phyloP scores from a whole-genome alignment of 2,113 vertebrate genomes.

The Kobus ellipsiprymnus region DNA sequence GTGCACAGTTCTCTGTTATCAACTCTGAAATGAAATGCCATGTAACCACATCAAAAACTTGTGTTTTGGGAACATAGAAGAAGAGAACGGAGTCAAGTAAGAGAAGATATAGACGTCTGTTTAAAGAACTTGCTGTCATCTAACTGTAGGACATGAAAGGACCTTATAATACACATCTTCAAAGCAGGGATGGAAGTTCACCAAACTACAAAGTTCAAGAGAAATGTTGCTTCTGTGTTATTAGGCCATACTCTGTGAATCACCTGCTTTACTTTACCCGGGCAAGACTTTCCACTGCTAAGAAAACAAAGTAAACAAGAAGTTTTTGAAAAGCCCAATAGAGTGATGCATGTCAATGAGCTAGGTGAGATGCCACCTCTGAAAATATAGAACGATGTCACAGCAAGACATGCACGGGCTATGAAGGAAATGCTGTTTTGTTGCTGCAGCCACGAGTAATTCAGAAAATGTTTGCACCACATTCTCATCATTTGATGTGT shows the following conservation, averaged over 20 bases:
- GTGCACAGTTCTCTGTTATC: neutral
- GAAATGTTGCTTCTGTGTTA: neutral
- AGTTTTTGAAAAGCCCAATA: neutral
- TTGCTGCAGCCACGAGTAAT: neutral
- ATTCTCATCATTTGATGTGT: neutral
- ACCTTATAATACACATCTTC: neutral
- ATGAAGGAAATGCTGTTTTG: neutral
- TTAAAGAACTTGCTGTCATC: neutral
- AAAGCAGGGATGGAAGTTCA: neutral
- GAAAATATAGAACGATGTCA: neutral
- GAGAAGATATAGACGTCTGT: neutral
- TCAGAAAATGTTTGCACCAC: neutral
- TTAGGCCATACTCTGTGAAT: neutral
- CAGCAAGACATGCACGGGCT: rapidly evolving
- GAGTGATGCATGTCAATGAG: neutral
- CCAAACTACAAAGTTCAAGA: neutral
- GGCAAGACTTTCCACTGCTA: neutral
- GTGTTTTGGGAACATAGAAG: neutral
- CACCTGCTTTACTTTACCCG: neutral
- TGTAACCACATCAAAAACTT: neutral
- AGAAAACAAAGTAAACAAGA: neutral
- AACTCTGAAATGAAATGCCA: neutral
- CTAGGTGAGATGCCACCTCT: neutral
- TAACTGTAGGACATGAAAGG: neutral
- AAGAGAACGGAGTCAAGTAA: neutral